Evolutionary conservation across 2,113 vertebrate species (phyloP), one percentile per base, ranked within the genome.

Genomic region (Salvelinus fontinalis): DNA sequence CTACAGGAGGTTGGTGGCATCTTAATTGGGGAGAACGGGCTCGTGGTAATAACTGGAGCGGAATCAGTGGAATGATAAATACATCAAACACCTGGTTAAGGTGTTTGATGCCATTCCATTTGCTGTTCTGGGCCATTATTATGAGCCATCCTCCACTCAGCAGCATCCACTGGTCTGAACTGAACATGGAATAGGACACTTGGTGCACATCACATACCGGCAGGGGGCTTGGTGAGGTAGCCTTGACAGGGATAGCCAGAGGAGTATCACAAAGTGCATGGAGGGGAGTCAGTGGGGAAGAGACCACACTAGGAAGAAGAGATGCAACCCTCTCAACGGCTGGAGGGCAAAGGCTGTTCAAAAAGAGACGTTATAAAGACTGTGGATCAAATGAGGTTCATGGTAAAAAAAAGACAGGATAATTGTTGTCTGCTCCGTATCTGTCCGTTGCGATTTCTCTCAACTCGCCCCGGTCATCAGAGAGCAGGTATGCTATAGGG

Each of bases 381-480:
- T 62, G n/a, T 62, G 59, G n/a, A 22, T 62, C n/a, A n/a, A 22
- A 62, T 62, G n/a, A 62, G 7, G 18, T 22, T 62, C 4, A 62
- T n/a, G 59, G 59, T 14, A 13, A 5, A 5, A 16, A 51, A 34
- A 34, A 34, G 31, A 59, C 27, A 26, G 2, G 11, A 3, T 0
- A 64, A 14, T 5, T 18, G 5, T 31, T 99, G 95, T 99, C 86
- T 93, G 96, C 97, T 93, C 94, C 97, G 96, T 98, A 99, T 97
- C 98, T 99, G 98, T 99, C 97, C 96, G 95, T 96, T 94, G 94
- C 91, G 93, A 98, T 97, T 98, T 98, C 95, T 57, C 96, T 99
- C 94, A 97, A 85, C 93, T 98, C 95, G 89, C 95, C 94, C 75
- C 96, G 95, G 97, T 99, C 96, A 99, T 99, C 97, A 92, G 92